These are phyloP conservation scores for Oreamnos americanus DNA, from an alignment of 2,113 vertebrate species.

Conservation along the genomic window DNA sequence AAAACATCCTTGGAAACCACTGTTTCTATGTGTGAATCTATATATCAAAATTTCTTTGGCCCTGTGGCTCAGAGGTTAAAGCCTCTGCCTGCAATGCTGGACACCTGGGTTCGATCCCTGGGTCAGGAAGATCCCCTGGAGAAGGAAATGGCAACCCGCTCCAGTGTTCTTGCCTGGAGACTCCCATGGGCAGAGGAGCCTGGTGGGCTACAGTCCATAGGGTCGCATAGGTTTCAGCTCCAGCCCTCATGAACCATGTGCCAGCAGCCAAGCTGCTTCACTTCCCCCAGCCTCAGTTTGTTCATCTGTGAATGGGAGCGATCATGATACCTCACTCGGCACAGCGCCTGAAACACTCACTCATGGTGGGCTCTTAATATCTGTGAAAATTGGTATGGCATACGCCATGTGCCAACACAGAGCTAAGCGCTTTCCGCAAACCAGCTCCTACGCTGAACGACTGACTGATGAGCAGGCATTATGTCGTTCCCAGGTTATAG, in stretches of 20 bases:
- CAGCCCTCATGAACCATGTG: fast-evolving
- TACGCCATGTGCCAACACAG: background rate
- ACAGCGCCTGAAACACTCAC: fast-evolving
- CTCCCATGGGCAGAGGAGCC: too few relatives aligned
- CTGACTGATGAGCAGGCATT: background rate
- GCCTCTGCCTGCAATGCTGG: too few relatives aligned
- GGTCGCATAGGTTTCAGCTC: too few relatives aligned
- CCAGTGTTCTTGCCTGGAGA: too few relatives aligned
- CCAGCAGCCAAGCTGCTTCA: background rate
- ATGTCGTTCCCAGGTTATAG: too few relatives aligned
- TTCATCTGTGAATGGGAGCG: background rate
- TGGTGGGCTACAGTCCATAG: too few relatives aligned
- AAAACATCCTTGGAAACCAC: background rate
- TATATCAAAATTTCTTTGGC: background rate
- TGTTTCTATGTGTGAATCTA: background rate
- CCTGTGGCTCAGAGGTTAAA: background rate
- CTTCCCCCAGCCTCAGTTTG: background rate
- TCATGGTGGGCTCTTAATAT: background rate
- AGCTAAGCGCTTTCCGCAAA: background rate
- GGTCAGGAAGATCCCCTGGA: too few relatives aligned
- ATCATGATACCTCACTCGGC: background rate
- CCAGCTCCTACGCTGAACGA: fast-evolving
- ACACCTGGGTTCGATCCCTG: too few relatives aligned
- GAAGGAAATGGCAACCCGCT: too few relatives aligned
- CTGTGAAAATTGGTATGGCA: background rate